Evolutionary conservation across 1,140 invertebrate species (phyloP).

Genomic region (Thereuonema tuberculata): DNA sequence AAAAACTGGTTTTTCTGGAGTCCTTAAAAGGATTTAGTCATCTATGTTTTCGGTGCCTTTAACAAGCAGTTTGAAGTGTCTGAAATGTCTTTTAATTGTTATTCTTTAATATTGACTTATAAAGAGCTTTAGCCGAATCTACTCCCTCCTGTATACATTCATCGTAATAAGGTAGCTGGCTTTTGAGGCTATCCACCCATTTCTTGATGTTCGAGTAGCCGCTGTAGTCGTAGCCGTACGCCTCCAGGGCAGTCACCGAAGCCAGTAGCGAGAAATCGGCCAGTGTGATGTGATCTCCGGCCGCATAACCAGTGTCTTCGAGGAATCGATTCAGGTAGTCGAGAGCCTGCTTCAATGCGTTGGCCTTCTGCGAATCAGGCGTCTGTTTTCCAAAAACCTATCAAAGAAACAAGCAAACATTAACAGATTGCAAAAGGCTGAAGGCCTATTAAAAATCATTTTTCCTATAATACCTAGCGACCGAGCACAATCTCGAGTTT

Average conservation of each 20-base stretch:
- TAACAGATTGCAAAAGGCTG: too few species aligned
- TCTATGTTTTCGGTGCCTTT: too few species aligned
- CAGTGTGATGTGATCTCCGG: constrained; percentile 25
- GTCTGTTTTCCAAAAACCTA: too few species aligned
- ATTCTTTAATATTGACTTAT: too few species aligned
- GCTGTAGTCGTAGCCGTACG: constrained; percentile 32
- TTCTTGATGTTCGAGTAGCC: constrained; percentile 45
- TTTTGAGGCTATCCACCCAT: constrained; percentile 51
- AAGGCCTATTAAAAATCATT: too few species aligned
- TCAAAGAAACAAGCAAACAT: too few species aligned
- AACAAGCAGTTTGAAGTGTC: too few species aligned
- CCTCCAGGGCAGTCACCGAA: constrained; percentile 21
- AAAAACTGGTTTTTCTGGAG: too few species aligned
- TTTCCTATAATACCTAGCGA: too few species aligned
- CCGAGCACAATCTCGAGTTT: too few species aligned
- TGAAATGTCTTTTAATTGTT: too few species aligned
- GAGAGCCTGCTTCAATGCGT: constrained; percentile 28
- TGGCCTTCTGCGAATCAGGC: constrained; percentile 18
- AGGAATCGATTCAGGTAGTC: constrained; percentile 30
- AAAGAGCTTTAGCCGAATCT: background rate
- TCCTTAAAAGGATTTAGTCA: too few species aligned
- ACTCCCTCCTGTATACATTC: background rate
- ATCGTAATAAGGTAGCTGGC: constrained; percentile 44
- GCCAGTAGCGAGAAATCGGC: constrained; percentile 26
- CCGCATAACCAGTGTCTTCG: constrained; percentile 15